Percentiles rank a stretch among this genome's conserved stretches.
Evolutionary conservation across 2,113 vertebrate species (phyloP).

Genomic region (Elgaria multicarinata): DNA sequence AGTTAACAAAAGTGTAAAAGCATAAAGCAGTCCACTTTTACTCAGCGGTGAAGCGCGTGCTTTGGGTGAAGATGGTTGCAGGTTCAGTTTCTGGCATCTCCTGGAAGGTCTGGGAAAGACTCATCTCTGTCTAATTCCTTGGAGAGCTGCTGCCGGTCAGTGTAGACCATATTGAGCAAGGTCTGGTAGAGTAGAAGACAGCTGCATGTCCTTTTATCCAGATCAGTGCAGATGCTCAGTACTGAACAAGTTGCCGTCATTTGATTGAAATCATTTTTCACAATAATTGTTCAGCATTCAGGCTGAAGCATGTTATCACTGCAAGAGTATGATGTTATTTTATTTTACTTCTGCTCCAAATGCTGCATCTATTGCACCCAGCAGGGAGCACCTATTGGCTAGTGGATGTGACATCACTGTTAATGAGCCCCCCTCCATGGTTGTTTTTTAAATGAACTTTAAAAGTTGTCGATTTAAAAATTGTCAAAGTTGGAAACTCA

Average conservation of each 20-base stretch:
- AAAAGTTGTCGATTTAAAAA: neutral
- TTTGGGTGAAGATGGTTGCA: no score
- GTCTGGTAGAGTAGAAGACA: no score
- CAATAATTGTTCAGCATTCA: neutral
- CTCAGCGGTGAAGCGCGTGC: no score
- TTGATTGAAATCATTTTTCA: no score
- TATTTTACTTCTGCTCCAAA: neutral
- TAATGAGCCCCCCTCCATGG: neutral
- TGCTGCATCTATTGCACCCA: neutral
- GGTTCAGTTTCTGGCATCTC: no score
- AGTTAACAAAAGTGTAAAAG: no score
- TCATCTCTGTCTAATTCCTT: no score
- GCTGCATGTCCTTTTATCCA: no score
- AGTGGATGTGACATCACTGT: neutral
- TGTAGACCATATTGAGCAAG: no score
- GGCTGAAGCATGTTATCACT: neutral
- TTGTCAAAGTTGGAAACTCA: neutral
- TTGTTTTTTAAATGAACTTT: neutral
- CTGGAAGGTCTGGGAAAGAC: no score
- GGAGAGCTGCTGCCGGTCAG: no score
- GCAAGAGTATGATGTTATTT: neutral
- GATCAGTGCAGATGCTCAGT: neutral
- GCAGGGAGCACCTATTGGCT: neutral
- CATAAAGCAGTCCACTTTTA: no score
- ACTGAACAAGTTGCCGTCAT: neutral